phyloP scores from a whole-genome alignment of 1,140 invertebrate genomes.

The Bombus vancouverensis region DNA sequence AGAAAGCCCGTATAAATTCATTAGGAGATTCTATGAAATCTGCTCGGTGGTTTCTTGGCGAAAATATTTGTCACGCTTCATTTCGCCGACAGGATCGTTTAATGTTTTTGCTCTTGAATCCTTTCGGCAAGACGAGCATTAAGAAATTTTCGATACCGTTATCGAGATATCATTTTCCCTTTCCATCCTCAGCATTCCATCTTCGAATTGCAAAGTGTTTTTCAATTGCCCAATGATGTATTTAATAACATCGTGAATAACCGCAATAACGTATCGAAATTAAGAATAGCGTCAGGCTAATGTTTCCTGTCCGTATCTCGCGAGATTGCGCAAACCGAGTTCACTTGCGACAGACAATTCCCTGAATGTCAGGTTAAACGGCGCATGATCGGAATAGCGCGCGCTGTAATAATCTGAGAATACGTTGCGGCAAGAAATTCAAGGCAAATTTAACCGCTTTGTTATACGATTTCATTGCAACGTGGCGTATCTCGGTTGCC shows the following conservation, averaged over 20 bases:
- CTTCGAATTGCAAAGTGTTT: neutral
- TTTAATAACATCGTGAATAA: neutral
- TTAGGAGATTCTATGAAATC: slow-evolving; percentile 28
- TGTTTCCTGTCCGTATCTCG: slow-evolving; percentile 39
- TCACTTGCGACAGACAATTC: slow-evolving; percentile 57
- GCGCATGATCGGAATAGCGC: slow-evolving; percentile 38
- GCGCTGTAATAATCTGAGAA: slow-evolving; percentile 53
- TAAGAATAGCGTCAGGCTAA: slow-evolving; percentile 21
- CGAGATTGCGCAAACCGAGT: slow-evolving; percentile 42
- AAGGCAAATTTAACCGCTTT: slow-evolving; percentile 54
- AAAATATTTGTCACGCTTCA: slow-evolving; percentile 27
- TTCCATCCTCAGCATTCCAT: neutral
- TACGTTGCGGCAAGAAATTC: slow-evolving; percentile 23
- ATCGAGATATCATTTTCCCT: neutral
- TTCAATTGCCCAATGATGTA: slow-evolving; percentile 18
- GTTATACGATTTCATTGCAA: slow-evolving; percentile 32
- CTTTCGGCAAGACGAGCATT: neutral
- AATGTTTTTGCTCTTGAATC: neutral
- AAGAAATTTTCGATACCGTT: neutral
- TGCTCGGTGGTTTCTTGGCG: slow-evolving; percentile 16
- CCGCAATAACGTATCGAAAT: slow-evolving; percentile 30
- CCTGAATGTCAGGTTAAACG: slow-evolving; percentile 61
- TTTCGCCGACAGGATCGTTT: slow-evolving; percentile 16
- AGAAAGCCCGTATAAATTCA: slow-evolving; percentile 44
- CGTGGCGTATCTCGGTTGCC: neutral